phyloP scores from a whole-genome alignment of 2,797 vertebrate species.

The Lates japonicus region DNA sequence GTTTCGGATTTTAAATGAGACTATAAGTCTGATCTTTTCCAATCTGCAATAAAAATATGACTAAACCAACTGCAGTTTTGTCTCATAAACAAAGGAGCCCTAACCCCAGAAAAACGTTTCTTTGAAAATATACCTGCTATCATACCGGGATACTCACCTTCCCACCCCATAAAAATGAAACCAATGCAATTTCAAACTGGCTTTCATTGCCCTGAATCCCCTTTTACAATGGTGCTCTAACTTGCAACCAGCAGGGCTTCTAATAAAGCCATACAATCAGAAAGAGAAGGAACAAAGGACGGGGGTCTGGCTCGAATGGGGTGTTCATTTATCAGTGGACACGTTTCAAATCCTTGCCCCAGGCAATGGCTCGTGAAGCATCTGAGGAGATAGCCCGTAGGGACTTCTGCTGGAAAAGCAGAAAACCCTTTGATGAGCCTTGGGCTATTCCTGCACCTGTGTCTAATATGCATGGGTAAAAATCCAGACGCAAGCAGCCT shows the following conservation, averaged over 20 bases:
- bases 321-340: constrained; percentile 82
- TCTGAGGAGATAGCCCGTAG: constrained; percentile 60
- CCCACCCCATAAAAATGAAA: constrained; percentile 59
- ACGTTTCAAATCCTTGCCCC: constrained; percentile 76
- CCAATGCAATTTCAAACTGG: constrained; percentile 49
- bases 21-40: neutral
- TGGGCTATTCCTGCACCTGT: constrained; percentile 70
- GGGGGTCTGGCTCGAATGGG: constrained; percentile 52
- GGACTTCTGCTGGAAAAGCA: constrained; percentile 68
- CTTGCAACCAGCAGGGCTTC: constrained; percentile 57
- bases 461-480: constrained; percentile 73
- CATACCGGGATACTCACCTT: constrained; percentile 32
- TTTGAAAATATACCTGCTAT: constrained; percentile 26
- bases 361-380: constrained; percentile 67
- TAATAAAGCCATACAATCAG: constrained; percentile 75
- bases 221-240: constrained; percentile 50
- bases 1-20: constrained; percentile 6
- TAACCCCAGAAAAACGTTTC: neutral
- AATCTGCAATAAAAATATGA: constrained; percentile 17
- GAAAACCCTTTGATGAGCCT: constrained; percentile 74
- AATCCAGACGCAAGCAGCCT: constrained; percentile 60
- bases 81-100: constrained; percentile 36
- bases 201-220: constrained; percentile 54
- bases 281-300: constrained; percentile 67
- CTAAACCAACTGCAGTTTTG: neutral